phyloP scores from a whole-genome alignment of 2,797 vertebrate species.

The Etheostoma perlongum region DNA sequence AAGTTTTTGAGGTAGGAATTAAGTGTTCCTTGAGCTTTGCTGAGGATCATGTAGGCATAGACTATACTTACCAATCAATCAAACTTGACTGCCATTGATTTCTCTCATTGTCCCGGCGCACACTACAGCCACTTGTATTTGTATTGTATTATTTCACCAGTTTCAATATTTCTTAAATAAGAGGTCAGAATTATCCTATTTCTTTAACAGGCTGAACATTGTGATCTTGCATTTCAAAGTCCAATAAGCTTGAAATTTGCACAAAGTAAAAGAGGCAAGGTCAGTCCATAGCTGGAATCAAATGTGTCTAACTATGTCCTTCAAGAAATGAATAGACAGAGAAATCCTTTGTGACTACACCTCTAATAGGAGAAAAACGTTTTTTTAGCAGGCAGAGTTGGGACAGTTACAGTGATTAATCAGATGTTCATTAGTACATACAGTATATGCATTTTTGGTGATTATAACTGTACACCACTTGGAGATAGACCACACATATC shows the following conservation, averaged over 20 bases:
- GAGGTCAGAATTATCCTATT: neutral
- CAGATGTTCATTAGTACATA: neutral
- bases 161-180: neutral
- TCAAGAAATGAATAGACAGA: neutral
- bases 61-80: neutral
- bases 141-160: neutral
- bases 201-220: no score
- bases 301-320: neutral
- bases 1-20: slow-evolving; percentile 23
- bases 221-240: neutral
- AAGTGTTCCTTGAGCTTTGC: slow-evolving; percentile 18
- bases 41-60: slow-evolving; percentile 28
- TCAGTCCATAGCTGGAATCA: neutral
- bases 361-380: neutral
- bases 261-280: neutral
- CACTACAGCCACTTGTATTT: neutral
- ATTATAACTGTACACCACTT: neutral
- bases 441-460: neutral
- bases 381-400: neutral
- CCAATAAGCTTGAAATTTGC: neutral
- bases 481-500: neutral
- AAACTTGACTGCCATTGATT: no score
- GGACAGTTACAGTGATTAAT: neutral
- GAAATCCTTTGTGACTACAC: neutral
- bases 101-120: neutral